Conservation (phyloP, 2,113 vertebrate genomes). For the Hymenochirus boettgeri region DNA sequence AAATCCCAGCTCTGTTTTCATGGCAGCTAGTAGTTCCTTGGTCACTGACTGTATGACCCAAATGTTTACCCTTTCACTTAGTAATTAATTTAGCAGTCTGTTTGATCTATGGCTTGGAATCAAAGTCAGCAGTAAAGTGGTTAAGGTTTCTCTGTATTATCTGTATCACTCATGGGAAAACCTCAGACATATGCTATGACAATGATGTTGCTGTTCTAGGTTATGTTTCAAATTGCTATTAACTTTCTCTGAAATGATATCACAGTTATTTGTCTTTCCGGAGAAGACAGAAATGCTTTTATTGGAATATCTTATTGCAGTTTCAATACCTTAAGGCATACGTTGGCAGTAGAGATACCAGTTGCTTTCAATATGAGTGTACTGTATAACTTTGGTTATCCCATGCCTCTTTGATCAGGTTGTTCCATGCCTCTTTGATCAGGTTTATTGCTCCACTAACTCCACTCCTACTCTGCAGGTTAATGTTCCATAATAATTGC, state of each 20-base stretch:
- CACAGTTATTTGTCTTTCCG: background rate
- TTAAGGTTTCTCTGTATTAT: slow-evolving; percentile 7
- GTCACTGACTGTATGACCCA: slow-evolving; percentile 31
- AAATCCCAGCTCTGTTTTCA: slow-evolving; percentile 4
- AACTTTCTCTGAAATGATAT: background rate
- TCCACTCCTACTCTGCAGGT: no score
- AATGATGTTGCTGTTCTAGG: slow-evolving; percentile 11
- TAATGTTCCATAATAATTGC: slow-evolving; percentile 35
- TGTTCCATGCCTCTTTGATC: slow-evolving; percentile 14
- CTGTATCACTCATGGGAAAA: slow-evolving; percentile 18
- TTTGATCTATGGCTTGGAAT: background rate
- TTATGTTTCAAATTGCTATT: background rate
- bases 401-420: background rate
- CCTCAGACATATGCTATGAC: slow-evolving; percentile 27
- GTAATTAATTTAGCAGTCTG: background rate
- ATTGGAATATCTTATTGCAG: slow-evolving; percentile 13
- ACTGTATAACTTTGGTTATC: slow-evolving; percentile 12
- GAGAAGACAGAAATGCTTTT: background rate
- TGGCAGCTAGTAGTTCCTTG: slow-evolving; percentile 2
- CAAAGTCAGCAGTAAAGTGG: background rate
- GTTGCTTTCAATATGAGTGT: slow-evolving; percentile 18
- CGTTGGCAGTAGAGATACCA: slow-evolving; percentile 39
- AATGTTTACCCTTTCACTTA: background rate
- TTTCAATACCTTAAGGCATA: background rate
- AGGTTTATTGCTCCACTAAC: slow-evolving; percentile 36